phyloP scores from a whole-genome alignment of 1,140 invertebrate genomes.

The Conus betulinus region DNA sequence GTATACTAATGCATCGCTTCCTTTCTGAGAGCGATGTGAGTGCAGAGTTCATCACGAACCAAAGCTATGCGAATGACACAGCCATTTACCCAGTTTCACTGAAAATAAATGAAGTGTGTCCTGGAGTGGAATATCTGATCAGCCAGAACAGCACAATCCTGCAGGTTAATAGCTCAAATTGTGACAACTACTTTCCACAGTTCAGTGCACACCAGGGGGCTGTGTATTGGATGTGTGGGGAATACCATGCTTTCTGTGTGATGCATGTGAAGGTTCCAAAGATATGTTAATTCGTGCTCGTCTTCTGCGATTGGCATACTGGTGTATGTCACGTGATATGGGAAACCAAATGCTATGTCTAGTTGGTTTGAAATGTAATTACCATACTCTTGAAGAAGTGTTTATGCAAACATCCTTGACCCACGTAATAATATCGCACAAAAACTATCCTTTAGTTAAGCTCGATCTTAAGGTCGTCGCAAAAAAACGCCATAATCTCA shows the following conservation, averaged over 20 bases:
- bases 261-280: no score
- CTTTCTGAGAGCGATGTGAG: no score
- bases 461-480: background rate
- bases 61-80: no score
- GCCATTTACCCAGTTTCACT: no score
- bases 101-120: background rate
- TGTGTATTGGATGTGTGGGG: no score
- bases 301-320: background rate
- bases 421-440: background rate
- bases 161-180: background rate
- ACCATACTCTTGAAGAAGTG: background rate
- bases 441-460: background rate
- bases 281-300: no score
- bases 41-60: no score
- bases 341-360: background rate
- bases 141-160: background rate
- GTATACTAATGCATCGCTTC: no score
- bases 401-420: background rate
- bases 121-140: background rate
- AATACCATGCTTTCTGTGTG: no score
- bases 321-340: background rate
- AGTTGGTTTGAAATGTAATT: background rate
- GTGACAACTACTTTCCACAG: background rate
- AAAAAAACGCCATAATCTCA: background rate
- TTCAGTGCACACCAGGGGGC: background rate